Evolutionary conservation across 2,113 vertebrate species (phyloP).

Genomic region (Gila orcuttii): DNA sequence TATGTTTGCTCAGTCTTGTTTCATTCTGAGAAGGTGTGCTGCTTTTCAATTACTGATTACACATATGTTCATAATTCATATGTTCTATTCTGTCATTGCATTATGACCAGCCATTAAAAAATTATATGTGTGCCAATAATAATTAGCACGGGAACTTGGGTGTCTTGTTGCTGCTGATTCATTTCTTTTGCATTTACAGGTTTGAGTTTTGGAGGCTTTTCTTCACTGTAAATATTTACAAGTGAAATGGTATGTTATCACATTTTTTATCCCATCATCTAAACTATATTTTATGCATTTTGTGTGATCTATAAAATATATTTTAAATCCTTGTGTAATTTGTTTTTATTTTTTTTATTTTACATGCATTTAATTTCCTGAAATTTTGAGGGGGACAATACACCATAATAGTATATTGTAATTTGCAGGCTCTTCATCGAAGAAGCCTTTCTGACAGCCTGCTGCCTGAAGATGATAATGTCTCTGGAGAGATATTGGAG

Average conservation of each 20-base stretch:
- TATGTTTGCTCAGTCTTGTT: background rate
- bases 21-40: background rate
- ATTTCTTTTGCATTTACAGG: slow-evolving; percentile 37
- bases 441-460: slow-evolving; percentile 72
- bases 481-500: slow-evolving; percentile 57
- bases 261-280: background rate
- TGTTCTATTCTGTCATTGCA: background rate
- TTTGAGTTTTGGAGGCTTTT: background rate
- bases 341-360: background rate
- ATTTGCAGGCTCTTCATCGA: slow-evolving; percentile 60
- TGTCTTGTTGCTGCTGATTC: background rate
- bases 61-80: background rate
- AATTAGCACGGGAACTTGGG: background rate
- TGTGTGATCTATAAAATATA: background rate
- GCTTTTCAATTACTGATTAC: background rate
- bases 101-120: background rate
- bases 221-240: background rate
- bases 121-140: background rate
- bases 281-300: background rate
- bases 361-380: background rate
- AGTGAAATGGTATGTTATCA: slow-evolving; percentile 32
- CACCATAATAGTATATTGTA: background rate
- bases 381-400: background rate
- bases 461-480: slow-evolving; percentile 67
- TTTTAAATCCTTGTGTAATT: background rate